Conservation (phyloP, 2,113 vertebrate species). For the Zosterops borbonicus region DNA sequence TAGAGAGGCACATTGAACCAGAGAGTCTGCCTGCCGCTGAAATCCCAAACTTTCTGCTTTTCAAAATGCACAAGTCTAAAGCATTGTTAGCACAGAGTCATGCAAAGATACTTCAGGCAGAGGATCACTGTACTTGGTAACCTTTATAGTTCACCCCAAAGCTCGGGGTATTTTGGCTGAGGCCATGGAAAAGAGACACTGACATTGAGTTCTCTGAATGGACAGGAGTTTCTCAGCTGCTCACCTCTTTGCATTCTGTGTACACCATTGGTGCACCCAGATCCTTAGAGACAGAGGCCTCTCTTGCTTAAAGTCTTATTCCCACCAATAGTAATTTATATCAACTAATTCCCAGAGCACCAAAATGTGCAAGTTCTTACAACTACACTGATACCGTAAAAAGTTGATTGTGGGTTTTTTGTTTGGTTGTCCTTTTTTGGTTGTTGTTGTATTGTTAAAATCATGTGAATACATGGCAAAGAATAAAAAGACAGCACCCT, state of each 20-base stretch:
- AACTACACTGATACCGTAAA: background rate
- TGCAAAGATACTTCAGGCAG: background rate
- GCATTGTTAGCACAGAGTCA: accelerated
- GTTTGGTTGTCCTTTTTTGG: background rate
- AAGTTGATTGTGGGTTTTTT: background rate
- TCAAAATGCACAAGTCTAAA: background rate
- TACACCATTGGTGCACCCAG: too few relatives aligned
- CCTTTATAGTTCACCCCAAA: background rate
- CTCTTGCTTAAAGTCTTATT: background rate
- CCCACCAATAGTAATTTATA: background rate
- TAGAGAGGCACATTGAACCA: background rate
- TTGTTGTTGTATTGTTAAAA: background rate
- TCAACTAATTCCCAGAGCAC: background rate
- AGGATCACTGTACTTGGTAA: too few relatives aligned
- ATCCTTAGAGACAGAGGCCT: background rate
- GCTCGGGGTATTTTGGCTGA: background rate
- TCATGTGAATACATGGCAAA: background rate
- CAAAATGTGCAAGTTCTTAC: background rate
- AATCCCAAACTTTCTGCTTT: background rate
- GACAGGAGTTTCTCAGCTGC: background rate
- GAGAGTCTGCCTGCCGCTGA: background rate
- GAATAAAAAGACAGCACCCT: background rate
- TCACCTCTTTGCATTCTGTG: background rate
- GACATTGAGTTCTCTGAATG: background rate
- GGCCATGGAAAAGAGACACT: background rate